Conservation (phyloP, 2,888 invertebrate species). For the Drepanosiphum platanoidis region DNA sequence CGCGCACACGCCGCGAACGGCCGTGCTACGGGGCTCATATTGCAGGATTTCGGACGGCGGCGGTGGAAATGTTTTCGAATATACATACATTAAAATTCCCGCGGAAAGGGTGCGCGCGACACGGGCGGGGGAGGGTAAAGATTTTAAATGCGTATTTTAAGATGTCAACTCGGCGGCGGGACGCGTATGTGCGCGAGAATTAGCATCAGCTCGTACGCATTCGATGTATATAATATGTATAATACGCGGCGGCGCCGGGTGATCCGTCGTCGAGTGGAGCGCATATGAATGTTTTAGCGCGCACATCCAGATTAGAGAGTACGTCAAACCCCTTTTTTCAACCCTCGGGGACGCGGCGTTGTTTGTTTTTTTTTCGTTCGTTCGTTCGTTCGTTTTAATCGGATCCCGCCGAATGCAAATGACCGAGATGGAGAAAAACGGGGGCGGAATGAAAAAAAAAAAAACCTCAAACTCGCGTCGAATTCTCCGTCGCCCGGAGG, state of each 20-base stretch:
- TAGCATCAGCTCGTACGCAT: constrained; percentile 45
- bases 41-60: constrained; percentile 37
- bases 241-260: not conserved
- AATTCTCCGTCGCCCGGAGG: too few relatives aligned
- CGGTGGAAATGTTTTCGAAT: constrained; percentile 58
- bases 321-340: constrained; percentile 39
- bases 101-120: not conserved
- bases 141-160: constrained; percentile 62
- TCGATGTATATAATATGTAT: not conserved
- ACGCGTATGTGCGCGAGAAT: constrained; percentile 14
- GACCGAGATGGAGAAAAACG: too few relatives aligned
- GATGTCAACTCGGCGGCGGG: constrained; percentile 28
- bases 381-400: constrained; percentile 55
- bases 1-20: not conserved
- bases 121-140: constrained; percentile 18
- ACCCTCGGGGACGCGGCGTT: not conserved
- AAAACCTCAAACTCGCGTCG: not conserved
- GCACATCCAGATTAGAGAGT: constrained; percentile 42
- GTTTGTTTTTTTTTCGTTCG: constrained; percentile 26
- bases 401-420: constrained; percentile 43
- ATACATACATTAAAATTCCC: constrained; percentile 58
- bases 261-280: constrained; percentile 53
- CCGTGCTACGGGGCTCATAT: not conserved
- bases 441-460: not conserved
- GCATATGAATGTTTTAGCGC: constrained; percentile 59